These are phyloP conservation scores for Aix galericulata DNA, from an alignment of 2,113 vertebrate species.

Conservation along the genomic window DNA sequence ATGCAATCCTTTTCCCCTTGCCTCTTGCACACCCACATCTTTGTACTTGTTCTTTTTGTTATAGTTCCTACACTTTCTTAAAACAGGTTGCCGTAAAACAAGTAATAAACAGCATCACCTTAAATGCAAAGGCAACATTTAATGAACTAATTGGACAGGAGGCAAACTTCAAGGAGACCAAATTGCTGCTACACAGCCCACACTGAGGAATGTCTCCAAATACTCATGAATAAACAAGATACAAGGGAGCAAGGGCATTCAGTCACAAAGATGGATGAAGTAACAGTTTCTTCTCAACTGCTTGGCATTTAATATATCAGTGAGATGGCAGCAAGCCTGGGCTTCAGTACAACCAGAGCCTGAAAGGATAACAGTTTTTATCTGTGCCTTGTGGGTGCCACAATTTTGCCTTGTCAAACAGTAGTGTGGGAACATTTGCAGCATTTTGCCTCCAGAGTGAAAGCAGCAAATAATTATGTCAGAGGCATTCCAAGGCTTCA, in stretches of 20 bases:
- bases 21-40: not conserved
- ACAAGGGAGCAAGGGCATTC: conserved; percentile 2
- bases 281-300: not conserved
- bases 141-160: not conserved
- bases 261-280: not conserved
- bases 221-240: conserved; percentile 18
- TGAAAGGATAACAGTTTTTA: not conserved
- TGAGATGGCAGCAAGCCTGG: conserved; percentile 27
- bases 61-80: not conserved
- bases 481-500: not conserved
- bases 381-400: not conserved
- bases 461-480: not conserved
- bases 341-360: not conserved
- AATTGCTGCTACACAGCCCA: not conserved
- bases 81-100: not conserved
- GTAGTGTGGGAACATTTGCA: not conserved
- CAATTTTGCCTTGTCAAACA: not conserved
- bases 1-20: not conserved
- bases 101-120: not conserved
- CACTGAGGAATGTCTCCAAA: conserved; percentile 7
- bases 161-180: not conserved
- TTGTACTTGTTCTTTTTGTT: not conserved
- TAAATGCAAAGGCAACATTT: not conserved
- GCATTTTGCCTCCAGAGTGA: not conserved
- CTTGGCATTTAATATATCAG: conserved; percentile 29